A percentile compares a stretch with the other conserved stretches of the same genome.
These are phyloP conservation scores for Falco punctatus DNA, from an alignment of 2,113 vertebrate genomes.

Conservation along the genomic window DNA sequence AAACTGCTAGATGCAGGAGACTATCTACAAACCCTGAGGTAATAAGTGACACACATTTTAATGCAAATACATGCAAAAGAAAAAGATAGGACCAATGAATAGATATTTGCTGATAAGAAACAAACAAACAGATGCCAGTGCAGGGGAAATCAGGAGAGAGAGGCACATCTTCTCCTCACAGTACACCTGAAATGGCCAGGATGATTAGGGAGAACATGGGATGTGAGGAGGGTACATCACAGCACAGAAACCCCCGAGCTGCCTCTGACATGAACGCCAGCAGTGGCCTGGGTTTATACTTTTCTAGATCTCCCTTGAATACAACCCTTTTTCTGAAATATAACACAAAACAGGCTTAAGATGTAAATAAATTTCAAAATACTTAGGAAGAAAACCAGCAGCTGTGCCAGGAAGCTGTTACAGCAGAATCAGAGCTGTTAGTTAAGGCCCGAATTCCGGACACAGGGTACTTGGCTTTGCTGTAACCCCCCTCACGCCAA, in stretches of 20 bases:
- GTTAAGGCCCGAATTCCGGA: background rate
- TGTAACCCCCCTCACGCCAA: background rate
- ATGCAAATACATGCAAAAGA: background rate
- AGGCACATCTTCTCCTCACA: background rate
- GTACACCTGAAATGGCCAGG: background rate
- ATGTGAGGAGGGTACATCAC: background rate
- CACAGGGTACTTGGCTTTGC: background rate
- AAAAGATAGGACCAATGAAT: background rate
- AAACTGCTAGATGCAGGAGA: background rate
- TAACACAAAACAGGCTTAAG: background rate
- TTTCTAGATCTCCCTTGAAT: background rate
- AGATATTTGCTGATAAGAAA: conserved; percentile 15
- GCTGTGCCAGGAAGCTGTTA: background rate
- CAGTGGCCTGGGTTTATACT: background rate
- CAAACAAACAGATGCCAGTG: background rate
- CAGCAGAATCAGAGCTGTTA: background rate
- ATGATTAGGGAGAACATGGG: background rate
- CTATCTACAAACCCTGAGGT: background rate
- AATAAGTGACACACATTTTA: background rate
- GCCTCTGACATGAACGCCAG: background rate
- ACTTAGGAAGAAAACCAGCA: background rate
- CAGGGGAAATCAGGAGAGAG: background rate
- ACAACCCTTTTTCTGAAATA: background rate
- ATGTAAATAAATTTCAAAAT: background rate
- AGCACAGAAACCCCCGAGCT: background rate